phyloP scores from a whole-genome alignment of 35 echinoderm and acorn worm genomes.

The Anneissia japonica region DNA sequence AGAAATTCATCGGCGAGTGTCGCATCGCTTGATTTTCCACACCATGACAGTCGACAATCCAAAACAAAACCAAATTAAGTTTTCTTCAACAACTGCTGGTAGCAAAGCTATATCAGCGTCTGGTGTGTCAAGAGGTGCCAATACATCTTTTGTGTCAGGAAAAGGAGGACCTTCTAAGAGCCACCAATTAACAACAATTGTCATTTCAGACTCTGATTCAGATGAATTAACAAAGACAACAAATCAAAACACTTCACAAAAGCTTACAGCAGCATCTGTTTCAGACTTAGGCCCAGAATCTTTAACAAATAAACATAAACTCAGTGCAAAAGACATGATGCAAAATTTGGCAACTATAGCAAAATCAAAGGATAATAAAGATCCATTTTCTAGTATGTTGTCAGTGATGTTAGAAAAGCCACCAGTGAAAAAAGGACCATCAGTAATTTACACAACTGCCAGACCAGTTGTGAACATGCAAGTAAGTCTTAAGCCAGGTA shows the following conservation, averaged over 20 bases:
- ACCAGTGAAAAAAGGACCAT: background rate
- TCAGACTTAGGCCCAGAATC: background rate
- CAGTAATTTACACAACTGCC: background rate
- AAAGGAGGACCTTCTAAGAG: background rate
- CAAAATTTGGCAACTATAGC: background rate
- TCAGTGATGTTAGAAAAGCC: background rate
- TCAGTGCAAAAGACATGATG: background rate
- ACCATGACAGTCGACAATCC: background rate
- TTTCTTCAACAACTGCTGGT: too few relatives aligned
- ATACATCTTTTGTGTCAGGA: background rate
- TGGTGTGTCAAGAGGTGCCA: too few relatives aligned
- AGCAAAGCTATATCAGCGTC: too few relatives aligned
- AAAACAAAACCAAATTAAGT: too few relatives aligned
- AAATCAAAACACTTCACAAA: background rate
- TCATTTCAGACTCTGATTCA: background rate
- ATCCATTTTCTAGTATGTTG: background rate
- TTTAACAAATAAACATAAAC: background rate
- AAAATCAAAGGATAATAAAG: background rate
- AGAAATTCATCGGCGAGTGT: background rate
- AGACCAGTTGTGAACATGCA: background rate
- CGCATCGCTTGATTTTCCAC: background rate
- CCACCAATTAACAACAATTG: background rate
- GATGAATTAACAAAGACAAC: background rate
- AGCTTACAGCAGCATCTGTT: background rate
- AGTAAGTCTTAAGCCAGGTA: too few relatives aligned